phyloP scores from a whole-genome alignment of 2,888 invertebrate species.

The Pemphredon lugubris region DNA sequence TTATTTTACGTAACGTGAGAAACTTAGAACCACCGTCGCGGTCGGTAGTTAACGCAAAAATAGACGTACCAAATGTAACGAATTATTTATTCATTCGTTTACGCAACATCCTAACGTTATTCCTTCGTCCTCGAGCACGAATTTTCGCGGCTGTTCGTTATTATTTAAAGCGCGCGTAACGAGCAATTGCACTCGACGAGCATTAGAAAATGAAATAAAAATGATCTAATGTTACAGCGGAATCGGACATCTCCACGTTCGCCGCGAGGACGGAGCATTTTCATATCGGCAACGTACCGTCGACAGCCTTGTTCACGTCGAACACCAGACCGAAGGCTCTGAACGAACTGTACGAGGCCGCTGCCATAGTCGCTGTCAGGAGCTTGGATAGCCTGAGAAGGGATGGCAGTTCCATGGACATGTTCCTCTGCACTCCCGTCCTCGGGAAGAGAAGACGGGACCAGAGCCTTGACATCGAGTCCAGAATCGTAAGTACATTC shows the following conservation, averaged over 20 bases:
- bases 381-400: constrained; percentile 87
- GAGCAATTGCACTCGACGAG: too few species aligned
- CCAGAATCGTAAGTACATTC: constrained; percentile 88
- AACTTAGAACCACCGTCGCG: background rate
- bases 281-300: constrained; percentile 86
- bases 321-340: constrained; percentile 89
- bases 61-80: too few species aligned
- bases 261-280: constrained; percentile 90
- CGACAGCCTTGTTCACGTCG: constrained; percentile 88
- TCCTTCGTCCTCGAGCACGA: too few species aligned
- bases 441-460: constrained; percentile 87
- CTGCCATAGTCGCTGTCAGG: constrained; percentile 86
- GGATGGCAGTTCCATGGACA: constrained; percentile 84
- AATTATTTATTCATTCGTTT: too few species aligned
- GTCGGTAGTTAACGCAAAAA: too few species aligned
- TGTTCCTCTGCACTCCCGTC: constrained; percentile 91
- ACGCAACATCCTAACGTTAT: too few species aligned
- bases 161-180: too few species aligned
- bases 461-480: constrained; percentile 92
- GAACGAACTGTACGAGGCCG: constrained; percentile 89
- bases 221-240: constrained; percentile 86
- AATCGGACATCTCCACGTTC: constrained; percentile 95
- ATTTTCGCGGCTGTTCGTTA: too few species aligned
- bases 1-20: constrained; percentile 4
- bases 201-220: too few species aligned